phyloP scores from a whole-genome alignment of 1,140 invertebrate genomes.

The Magallana angulata region DNA sequence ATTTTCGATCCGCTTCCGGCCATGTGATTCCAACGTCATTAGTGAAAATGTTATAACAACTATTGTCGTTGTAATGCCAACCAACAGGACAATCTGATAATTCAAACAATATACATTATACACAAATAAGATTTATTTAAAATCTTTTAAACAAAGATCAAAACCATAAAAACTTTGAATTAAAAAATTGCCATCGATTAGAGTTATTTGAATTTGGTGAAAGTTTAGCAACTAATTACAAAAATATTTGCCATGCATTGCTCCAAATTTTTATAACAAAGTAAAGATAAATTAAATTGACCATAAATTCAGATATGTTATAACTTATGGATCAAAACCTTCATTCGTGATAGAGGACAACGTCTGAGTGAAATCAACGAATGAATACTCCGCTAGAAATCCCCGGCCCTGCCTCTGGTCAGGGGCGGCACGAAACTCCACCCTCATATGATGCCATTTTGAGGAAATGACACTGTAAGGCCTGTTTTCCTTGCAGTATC shows the following conservation, averaged over 20 bases:
- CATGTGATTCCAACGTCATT: conserved; percentile 43
- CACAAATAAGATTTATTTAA: no score
- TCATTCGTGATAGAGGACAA: neutral
- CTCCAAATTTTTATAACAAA: no score
- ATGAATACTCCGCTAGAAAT: conserved; percentile 50
- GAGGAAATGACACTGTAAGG: conserved; percentile 34
- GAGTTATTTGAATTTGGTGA: neutral
- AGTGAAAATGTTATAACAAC: conserved; percentile 47
- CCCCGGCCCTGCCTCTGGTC: neutral
- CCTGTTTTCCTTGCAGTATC: conserved; percentile 47
- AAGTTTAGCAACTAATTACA: neutral
- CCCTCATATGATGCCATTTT: conserved; percentile 53
- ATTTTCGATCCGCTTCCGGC: conserved; percentile 43
- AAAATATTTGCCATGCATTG: no score
- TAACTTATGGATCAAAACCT: no score
- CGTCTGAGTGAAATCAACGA: conserved; percentile 47
- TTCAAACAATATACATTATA: neutral
- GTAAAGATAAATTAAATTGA: no score
- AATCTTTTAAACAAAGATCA: no score
- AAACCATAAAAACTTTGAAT: no score
- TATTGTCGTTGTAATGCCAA: conserved; percentile 42
- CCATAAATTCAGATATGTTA: no score
- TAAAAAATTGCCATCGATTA: neutral
- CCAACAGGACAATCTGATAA: conserved; percentile 37
- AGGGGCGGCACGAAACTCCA: conserved; percentile 50